Conservation (phyloP, 2,113 vertebrate species). For the Crotalus tigris region DNA sequence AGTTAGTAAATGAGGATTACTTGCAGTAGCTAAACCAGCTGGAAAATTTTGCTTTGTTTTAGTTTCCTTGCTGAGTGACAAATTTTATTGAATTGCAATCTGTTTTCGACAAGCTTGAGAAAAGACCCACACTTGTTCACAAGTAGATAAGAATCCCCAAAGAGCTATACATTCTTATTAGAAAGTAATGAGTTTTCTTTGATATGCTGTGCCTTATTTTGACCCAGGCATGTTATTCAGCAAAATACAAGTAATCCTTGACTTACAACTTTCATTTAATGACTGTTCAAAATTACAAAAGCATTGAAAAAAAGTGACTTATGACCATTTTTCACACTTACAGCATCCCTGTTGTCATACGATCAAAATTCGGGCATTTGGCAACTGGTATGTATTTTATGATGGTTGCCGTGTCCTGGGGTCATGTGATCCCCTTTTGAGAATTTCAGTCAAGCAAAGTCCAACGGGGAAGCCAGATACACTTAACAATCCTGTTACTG, state of each 20-base stretch:
- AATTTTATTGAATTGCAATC: not conserved
- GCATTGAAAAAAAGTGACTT: too few species aligned
- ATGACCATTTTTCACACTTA: too few species aligned
- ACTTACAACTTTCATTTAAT: too few species aligned
- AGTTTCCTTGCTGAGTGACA: not conserved
- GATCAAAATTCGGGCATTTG: too few species aligned
- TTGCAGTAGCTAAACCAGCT: not conserved
- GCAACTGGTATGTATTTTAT: too few species aligned
- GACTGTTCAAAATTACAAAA: too few species aligned
- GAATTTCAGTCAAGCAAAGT: too few species aligned
- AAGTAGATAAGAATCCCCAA: not conserved
- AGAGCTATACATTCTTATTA: not conserved
- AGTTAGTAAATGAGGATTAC: not conserved
- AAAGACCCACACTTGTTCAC: not conserved
- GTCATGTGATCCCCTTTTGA: too few species aligned
- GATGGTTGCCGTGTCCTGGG: too few species aligned
- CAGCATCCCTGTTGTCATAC: too few species aligned
- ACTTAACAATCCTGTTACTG: too few species aligned
- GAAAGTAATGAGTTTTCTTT: not conserved
- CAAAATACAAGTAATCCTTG: not conserved
- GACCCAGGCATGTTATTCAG: not conserved
- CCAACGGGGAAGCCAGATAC: too few species aligned
- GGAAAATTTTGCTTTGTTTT: not conserved
- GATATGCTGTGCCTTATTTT: not conserved
- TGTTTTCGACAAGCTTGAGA: not conserved